These are phyloP conservation scores for Ophion costatus DNA, from an alignment of 2,888 invertebrate species.

Conservation along the genomic window DNA sequence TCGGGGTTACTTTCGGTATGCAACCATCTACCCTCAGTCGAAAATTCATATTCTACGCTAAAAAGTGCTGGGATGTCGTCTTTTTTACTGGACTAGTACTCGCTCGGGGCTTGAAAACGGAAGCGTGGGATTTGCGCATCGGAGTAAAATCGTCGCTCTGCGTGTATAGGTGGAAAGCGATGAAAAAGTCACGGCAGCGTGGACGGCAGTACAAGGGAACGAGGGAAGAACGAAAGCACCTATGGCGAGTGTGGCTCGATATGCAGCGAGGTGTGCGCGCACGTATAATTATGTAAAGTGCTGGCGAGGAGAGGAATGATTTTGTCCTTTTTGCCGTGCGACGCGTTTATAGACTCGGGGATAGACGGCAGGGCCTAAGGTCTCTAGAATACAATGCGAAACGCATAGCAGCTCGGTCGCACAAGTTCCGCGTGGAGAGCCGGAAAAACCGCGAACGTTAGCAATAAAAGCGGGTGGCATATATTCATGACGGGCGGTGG, in stretches of 20 bases:
- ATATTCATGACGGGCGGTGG: background rate
- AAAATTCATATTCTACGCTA: no score
- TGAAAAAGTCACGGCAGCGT: slow-evolving; percentile 42
- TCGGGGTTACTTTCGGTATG: no score
- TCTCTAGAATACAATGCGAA: background rate
- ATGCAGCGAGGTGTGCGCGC: slow-evolving; percentile 11
- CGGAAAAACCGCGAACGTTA: background rate
- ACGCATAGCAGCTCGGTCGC: background rate
- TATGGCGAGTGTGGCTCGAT: slow-evolving; percentile 14
- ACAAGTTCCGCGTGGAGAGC: slow-evolving; percentile 5
- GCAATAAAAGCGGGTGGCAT: background rate
- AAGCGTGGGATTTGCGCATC: slow-evolving; percentile 49
- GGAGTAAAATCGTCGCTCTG: slow-evolving; percentile 48
- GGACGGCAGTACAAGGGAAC: slow-evolving; percentile 14
- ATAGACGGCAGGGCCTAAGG: slow-evolving; percentile 2
- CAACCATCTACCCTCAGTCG: no score
- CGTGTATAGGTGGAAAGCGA: slow-evolving; percentile 37
- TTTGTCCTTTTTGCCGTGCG: slow-evolving; percentile 21
- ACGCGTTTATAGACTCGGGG: background rate
- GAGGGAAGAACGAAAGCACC: slow-evolving; percentile 26
- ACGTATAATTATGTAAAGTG: slow-evolving; percentile 40
- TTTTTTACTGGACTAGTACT: no score
- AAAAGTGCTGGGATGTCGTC: no score
- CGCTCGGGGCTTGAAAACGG: slow-evolving; percentile 25
- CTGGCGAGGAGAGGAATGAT: slow-evolving; percentile 39